phyloP scores from a whole-genome alignment of 2,888 invertebrate genomes.

The Drosophila nigricruria region DNA sequence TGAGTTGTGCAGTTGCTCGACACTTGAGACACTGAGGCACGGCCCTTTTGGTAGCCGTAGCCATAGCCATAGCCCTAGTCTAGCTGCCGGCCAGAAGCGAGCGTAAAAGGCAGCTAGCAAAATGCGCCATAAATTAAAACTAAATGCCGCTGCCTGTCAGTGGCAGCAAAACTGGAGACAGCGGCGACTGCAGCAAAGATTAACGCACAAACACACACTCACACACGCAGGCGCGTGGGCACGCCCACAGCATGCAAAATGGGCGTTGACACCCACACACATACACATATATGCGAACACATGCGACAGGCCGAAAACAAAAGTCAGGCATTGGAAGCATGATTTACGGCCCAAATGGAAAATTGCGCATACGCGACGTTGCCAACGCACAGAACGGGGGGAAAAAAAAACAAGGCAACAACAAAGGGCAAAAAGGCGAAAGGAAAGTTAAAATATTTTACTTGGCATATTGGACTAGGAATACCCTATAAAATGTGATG shows the following conservation, averaged over 20 bases:
- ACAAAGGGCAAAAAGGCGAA: constrained; percentile 9
- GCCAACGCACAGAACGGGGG: constrained; percentile 29
- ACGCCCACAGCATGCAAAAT: constrained; percentile 52
- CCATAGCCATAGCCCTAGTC: no score
- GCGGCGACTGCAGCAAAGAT: constrained; percentile 73
- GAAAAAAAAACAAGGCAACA: neutral
- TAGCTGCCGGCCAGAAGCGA: constrained; percentile 26
- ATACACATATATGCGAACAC: constrained; percentile 27
- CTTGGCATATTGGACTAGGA: neutral
- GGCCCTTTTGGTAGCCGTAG: constrained; percentile 31
- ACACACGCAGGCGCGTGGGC: constrained; percentile 4
- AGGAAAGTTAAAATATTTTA: neutral
- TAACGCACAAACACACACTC: constrained; percentile 58
- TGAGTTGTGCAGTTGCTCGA: constrained; percentile 55
- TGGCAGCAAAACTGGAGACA: constrained; percentile 66
- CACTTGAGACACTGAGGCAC: constrained; percentile 61
- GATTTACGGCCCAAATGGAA: constrained; percentile 75
- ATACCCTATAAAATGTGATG: neutral
- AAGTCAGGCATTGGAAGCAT: constrained; percentile 75
- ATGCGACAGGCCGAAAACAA: constrained; percentile 61
- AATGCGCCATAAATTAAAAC: constrained; percentile 80
- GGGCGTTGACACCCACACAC: constrained; percentile 54
- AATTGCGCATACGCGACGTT: constrained; percentile 77
- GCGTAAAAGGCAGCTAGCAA: constrained; percentile 51
- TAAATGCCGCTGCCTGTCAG: constrained; percentile 79